A percentile compares a stretch with the other conserved stretches of the same genome.
phyloP scores from a whole-genome alignment of 2,888 invertebrate genomes.

The Stenolophus ochropezus region DNA sequence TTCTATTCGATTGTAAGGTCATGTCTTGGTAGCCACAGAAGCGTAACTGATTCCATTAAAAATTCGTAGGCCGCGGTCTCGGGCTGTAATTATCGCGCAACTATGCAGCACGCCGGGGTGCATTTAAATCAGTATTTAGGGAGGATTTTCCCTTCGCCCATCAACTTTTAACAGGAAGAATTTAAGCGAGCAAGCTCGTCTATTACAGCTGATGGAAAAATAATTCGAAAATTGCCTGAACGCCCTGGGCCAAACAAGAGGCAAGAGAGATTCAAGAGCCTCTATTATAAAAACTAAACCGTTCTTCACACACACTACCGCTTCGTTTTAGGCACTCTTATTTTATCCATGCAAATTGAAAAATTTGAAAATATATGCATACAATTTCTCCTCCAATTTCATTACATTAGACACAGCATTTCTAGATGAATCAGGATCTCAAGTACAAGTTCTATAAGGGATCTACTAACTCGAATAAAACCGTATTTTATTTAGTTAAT shows the following conservation, averaged over 20 bases:
- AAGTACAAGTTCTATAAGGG: too few relatives aligned
- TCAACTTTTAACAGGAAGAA: constrained; percentile 60
- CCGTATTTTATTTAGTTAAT: too few relatives aligned
- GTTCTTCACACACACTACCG: background rate
- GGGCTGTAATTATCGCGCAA: constrained; percentile 47
- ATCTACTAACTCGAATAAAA: too few relatives aligned
- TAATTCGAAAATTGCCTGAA: constrained; percentile 59
- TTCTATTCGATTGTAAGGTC: background rate
- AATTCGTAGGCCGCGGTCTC: constrained; percentile 41
- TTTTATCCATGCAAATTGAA: background rate
- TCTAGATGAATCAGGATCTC: too few relatives aligned
- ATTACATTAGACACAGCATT: background rate
- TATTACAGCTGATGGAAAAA: constrained; percentile 60
- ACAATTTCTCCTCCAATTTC: background rate
- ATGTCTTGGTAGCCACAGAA: constrained; percentile 17
- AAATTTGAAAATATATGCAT: background rate
- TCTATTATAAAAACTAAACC: constrained; percentile 57
- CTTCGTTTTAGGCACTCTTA: background rate
- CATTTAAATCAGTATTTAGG: constrained; percentile 56
- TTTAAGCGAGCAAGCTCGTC: constrained; percentile 57
- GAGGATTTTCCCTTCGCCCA: constrained; percentile 38
- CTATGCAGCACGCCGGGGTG: constrained; percentile 46
- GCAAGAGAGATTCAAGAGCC: background rate
- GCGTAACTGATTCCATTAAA: constrained; percentile 51
- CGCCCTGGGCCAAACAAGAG: constrained; percentile 35